Conservation (phyloP, 2,888 invertebrate genomes). For the Hecatera dysodea region DNA sequence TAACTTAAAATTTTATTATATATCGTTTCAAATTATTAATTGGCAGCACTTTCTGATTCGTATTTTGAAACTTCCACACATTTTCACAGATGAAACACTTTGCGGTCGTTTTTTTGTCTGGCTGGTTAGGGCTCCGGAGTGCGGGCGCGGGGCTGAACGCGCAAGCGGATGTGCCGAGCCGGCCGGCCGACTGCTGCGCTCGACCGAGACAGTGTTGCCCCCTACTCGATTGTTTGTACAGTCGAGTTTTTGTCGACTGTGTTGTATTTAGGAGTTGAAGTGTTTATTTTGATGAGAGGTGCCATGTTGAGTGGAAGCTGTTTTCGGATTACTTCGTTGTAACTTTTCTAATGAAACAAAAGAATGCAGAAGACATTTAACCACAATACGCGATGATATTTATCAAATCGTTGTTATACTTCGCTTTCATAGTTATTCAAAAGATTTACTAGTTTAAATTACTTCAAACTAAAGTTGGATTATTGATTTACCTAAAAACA, state of each 20-base stretch:
- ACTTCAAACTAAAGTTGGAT: not conserved
- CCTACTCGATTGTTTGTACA: constrained; percentile 76
- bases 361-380: not conserved
- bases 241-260: constrained; percentile 74
- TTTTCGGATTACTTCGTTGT: not conserved
- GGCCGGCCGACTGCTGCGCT: constrained; percentile 84
- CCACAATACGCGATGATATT: too few relatives aligned
- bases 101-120: constrained; percentile 46
- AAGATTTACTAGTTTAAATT: not conserved
- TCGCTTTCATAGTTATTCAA: not conserved
- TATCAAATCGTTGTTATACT: not conserved
- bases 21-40: constrained; percentile 31
- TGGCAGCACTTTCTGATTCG: constrained; percentile 31
- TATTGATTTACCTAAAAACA: not conserved
- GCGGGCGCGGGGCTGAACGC: constrained; percentile 84
- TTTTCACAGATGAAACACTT: constrained; percentile 59
- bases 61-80: constrained; percentile 58
- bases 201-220: constrained; percentile 80
- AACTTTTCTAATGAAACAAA: not conserved
- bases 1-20: constrained; percentile 49
- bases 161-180: constrained; percentile 89
- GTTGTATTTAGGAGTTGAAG: constrained; percentile 12
- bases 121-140: constrained; percentile 68
- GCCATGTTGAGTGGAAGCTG: not conserved
- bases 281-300: constrained; percentile 22